Conservation (phyloP, 2,888 invertebrate genomes). For the Trachelus troglodyta region DNA sequence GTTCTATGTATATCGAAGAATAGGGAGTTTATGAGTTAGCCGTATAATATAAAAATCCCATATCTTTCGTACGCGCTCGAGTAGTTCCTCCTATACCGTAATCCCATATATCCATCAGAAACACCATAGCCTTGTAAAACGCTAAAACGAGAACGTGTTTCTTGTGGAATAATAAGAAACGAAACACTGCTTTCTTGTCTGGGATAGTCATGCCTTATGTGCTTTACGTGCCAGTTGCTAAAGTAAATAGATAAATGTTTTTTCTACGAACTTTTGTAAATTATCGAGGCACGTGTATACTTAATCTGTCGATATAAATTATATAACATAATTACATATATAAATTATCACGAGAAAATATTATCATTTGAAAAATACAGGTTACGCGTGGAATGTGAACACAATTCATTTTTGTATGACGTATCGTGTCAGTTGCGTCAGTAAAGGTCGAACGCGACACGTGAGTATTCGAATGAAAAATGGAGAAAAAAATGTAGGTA, state of each 20-base stretch:
- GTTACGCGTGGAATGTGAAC: neutral
- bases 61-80: conserved; percentile 2
- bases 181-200: neutral
- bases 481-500: neutral
- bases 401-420: neutral
- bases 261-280: neutral
- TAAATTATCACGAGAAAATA: neutral
- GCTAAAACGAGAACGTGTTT: neutral
- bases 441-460: neutral
- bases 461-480: neutral
- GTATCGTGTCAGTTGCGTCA: neutral
- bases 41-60: conserved; percentile 12
- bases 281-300: neutral
- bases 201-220: neutral
- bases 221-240: neutral
- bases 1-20: neutral
- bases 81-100: neutral
- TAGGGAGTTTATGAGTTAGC: neutral
- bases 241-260: neutral
- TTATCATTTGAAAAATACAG: neutral
- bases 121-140: neutral
- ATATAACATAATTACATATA: neutral
- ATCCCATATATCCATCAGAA: neutral
- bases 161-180: neutral
- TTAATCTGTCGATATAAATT: neutral